A percentile compares a stretch with the other conserved stretches of the same genome.
Conservation (phyloP, 2,113 vertebrate species). For the Phainopepla nitens region DNA sequence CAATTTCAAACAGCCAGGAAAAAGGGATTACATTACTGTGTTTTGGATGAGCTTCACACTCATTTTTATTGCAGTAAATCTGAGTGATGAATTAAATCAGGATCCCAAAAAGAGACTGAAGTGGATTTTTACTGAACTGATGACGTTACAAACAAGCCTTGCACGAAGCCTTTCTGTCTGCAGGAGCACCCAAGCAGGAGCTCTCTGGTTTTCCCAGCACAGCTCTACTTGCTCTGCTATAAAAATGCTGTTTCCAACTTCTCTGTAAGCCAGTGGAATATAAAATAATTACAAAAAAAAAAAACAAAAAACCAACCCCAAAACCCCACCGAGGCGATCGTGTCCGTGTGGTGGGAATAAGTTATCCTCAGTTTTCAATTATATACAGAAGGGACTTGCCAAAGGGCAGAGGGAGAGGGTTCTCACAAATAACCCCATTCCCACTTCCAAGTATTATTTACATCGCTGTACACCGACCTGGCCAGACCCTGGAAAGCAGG, state of each 20-base stretch:
- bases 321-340: background rate
- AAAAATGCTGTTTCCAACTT: constrained; percentile 21
- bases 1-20: fast-evolving
- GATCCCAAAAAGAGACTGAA: background rate
- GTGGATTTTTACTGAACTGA: background rate
- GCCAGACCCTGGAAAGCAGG: background rate
- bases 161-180: background rate
- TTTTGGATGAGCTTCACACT: background rate
- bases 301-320: background rate
- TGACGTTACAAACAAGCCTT: background rate
- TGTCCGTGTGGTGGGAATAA: constrained; percentile 28
- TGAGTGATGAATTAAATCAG: fast-evolving
- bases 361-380: constrained; percentile 22
- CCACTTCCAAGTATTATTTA: constrained; percentile 27
- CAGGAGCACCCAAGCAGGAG: background rate
- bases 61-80: background rate
- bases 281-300: constrained; percentile 27
- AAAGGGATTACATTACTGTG: fast-evolving
- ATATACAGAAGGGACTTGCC: constrained; percentile 60
- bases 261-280: background rate
- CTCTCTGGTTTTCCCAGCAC: background rate
- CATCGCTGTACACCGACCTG: constrained; percentile 19
- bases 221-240: background rate
- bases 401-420: background rate
- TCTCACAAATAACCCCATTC: background rate